These are phyloP conservation scores for Lampris incognitus DNA, from an alignment of 2,113 vertebrate genomes.

Conservation along the genomic window DNA sequence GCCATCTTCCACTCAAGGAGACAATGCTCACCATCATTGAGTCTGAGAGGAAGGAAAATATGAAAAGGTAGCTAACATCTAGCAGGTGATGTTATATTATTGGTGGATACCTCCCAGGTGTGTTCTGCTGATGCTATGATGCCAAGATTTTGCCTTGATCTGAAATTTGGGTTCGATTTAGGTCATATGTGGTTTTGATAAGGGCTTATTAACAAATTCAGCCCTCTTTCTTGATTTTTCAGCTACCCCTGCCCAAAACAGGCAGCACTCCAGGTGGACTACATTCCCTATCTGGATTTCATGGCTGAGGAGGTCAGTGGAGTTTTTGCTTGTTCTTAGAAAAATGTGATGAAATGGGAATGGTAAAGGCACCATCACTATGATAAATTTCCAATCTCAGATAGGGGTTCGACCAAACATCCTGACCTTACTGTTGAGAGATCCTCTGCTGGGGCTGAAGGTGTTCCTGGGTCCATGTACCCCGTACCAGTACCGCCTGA, in stretches of 20 bases:
- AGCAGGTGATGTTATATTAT: background rate
- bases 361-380: background rate
- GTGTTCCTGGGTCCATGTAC: conserved; percentile 90
- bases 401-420: conserved; percentile 84
- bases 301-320: conserved; percentile 77
- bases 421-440: conserved; percentile 80
- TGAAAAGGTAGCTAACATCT: conserved; percentile 70
- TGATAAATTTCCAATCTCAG: conserved; percentile 42
- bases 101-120: background rate
- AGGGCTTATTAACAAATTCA: background rate
- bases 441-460: conserved; percentile 84
- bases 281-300: conserved; percentile 84
- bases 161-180: background rate
- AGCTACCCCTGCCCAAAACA: conserved; percentile 50
- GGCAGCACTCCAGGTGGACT: conserved; percentile 79
- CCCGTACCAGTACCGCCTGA: conserved; percentile 90
- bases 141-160: too few species aligned
- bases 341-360: background rate
- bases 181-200: background rate
- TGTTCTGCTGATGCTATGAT: background rate
- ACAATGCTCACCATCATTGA: conserved; percentile 83
- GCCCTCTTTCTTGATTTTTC: conserved; percentile 4
- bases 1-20: conserved; percentile 74
- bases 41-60: conserved; percentile 73
- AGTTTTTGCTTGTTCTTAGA: background rate